Conservation (phyloP, 2,888 invertebrate species). For the Busseola fusca region DNA sequence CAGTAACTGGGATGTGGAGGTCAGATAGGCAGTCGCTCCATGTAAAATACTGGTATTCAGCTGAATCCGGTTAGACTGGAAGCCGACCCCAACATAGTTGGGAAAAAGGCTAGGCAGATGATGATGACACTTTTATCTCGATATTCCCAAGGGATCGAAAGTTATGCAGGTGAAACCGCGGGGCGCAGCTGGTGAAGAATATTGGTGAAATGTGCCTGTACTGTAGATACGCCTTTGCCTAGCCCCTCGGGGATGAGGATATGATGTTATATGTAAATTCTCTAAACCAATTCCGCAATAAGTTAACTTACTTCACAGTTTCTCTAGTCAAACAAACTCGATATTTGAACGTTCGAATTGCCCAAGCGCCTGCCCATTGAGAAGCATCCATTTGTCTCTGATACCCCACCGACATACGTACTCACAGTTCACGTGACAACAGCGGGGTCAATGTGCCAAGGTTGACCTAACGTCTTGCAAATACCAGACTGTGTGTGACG, state of each 20-base stretch:
- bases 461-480: conserved; percentile 4
- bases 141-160: no score
- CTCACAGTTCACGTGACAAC: conserved; percentile 2
- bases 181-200: no score
- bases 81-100: no score
- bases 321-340: conserved; percentile 7
- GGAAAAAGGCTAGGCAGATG: no score
- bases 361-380: conserved; percentile 15
- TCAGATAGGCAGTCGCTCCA: no score
- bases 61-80: no score
- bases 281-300: conserved; percentile 4
- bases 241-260: no score
- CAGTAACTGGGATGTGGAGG: no score
- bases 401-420: conserved; percentile 13
- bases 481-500: neutral
- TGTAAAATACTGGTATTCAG: no score
- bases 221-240: neutral
- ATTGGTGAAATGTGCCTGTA: neutral
- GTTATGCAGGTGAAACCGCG: no score
- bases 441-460: conserved; percentile 25
- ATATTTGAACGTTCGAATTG: conserved; percentile 29
- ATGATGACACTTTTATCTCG: no score
- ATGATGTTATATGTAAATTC: no score
- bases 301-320: conserved; percentile 1
- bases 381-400: neutral